Evolutionary conservation across 2,113 vertebrate species (phyloP), one percentile per base, ranked within the genome.

Genomic region (Microcebus murinus): DNA sequence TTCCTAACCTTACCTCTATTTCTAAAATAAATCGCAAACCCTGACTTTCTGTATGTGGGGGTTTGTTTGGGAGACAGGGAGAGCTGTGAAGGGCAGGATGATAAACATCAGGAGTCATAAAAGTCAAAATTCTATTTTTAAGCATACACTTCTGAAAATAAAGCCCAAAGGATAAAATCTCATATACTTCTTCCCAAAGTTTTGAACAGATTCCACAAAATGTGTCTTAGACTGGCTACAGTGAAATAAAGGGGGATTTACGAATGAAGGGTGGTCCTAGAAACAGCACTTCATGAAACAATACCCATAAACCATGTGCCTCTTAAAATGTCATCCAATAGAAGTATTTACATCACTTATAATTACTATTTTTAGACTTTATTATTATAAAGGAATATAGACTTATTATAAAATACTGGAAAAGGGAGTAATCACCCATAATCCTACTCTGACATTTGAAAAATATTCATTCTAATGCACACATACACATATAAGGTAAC

Each of bases 381-480:
- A 71, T 48, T 55, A 81, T 67, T 84, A 31, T 25, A 61, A 81
- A 85, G 34, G 13, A 67, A 81, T 48, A 87, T 8, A 36, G 7
- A 50, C n/a, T 70, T 34, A 83, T 84, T 74, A 45, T 25, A 85
- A 88, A 91, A 85, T 23, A 17, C 70, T 52, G 27, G 67, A 42
- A 61, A 36, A 21, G 80, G 4, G 7, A 55, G 13, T 25, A 59
- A n/a, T 52, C 39, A 42, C 68, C 79, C 74, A 73, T 23, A 90
- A 74, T 73, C 31, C 79, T 55, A 65, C 25, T 45, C 12, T 20
- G 21, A 42, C 31, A 81, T 59, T 17, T 67, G 12, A 68, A 86
- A 95, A 87, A 50, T 29, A 67, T 17, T 34, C 2, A 3, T 65
- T 50, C 48, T 52, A n/a, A 74, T 50, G 29, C 6, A 65, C 29